phyloP scores from a whole-genome alignment of 2,797 vertebrate species.

The Euthynnus affinis region DNA sequence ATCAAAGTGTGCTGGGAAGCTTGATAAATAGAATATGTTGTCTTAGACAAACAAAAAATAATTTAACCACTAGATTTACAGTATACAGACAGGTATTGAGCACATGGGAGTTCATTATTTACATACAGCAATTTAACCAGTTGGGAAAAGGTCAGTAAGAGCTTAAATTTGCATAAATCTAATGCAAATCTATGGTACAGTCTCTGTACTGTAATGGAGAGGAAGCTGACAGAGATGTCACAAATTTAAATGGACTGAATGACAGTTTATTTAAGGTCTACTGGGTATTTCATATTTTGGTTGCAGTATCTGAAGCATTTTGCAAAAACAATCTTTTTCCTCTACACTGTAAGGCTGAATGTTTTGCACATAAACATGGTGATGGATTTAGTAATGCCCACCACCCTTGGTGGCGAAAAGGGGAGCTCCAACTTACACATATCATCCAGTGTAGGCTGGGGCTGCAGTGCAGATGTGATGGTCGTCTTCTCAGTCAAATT shows the following conservation, averaged over 20 bases:
- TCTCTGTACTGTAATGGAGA: slow-evolving; percentile 7
- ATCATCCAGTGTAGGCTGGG: no score
- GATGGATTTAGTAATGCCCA: not conserved
- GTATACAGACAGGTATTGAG: no score
- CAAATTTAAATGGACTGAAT: not conserved
- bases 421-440: no score
- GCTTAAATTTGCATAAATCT: not conserved
- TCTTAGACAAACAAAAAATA: slow-evolving; percentile 16
- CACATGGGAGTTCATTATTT: not conserved
- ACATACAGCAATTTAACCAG: not conserved
- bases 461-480: no score
- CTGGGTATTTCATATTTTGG: not conserved
- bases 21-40: slow-evolving; percentile 24
- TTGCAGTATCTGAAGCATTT: no score
- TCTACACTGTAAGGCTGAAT: not conserved
- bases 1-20: slow-evolving; percentile 28
- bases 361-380: not conserved
- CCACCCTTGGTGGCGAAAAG: no score
- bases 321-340: no score
- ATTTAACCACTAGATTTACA: not conserved
- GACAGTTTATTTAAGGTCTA: slow-evolving; percentile 31
- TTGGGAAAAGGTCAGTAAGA: not conserved
- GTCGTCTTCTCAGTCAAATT: no score
- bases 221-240: not conserved
- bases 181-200: slow-evolving; percentile 1